These are phyloP conservation scores for Microcebus ravelobensis DNA, from an alignment of 2,113 vertebrate species.

Conservation along the genomic window DNA sequence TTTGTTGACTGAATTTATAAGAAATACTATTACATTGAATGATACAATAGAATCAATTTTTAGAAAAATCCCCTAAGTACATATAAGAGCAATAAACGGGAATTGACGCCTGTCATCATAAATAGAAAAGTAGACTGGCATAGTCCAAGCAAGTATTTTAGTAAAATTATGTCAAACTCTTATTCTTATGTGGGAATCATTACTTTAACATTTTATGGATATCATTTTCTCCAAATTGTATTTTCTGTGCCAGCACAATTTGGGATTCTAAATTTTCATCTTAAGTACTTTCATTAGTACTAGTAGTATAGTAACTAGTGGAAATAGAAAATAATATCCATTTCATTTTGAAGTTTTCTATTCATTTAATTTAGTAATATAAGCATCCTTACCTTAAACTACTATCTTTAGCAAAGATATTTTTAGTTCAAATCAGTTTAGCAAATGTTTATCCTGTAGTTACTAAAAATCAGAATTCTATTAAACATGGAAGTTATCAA, in stretches of 20 bases:
- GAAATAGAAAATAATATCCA: neutral
- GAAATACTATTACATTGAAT: slow-evolving; percentile 13
- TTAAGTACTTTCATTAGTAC: neutral
- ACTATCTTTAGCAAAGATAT: neutral
- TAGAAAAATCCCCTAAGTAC: slow-evolving; percentile 10
- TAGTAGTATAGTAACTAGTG: neutral
- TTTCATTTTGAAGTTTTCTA: slow-evolving; percentile 34
- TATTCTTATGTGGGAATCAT: neutral
- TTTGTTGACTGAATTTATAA: neutral
- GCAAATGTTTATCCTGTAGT: neutral
- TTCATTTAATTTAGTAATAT: slow-evolving; percentile 42
- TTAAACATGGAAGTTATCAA: neutral
- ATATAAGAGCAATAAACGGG: neutral
- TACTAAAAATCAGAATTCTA: neutral
- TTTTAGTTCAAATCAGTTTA: slow-evolving; percentile 35
- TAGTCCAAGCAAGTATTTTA: slow-evolving; percentile 27
- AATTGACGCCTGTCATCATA: neutral
- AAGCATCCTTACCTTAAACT: neutral
- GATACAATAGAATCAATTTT: neutral
- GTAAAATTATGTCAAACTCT: neutral
- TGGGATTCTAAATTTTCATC: slow-evolving; percentile 12
- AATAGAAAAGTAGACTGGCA: neutral
- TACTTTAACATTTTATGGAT: slow-evolving; percentile 16
- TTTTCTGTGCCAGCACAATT: neutral
- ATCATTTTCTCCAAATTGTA: slow-evolving; percentile 42